Evolutionary conservation across 1,140 invertebrate genomes (phyloP).

Genomic region (Anastrepha obliqua): DNA sequence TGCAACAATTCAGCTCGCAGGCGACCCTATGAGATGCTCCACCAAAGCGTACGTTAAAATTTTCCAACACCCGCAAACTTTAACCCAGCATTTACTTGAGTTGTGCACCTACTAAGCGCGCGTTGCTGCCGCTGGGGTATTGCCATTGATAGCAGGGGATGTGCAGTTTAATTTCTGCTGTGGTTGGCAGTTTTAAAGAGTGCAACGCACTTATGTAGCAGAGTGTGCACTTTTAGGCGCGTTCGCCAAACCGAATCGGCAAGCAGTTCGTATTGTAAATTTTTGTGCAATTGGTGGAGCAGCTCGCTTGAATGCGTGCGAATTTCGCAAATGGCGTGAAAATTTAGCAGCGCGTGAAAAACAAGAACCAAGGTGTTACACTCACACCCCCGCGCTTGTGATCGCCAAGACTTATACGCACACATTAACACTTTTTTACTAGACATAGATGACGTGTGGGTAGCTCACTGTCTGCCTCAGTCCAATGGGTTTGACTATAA

Average conservation of each 20-base stretch:
- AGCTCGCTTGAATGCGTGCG: constrained; percentile 29
- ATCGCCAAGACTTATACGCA: not conserved
- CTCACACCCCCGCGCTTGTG: not conserved
- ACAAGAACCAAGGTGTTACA: not conserved
- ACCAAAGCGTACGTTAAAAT: not conserved
- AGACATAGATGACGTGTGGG: not conserved
- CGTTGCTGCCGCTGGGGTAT: not conserved
- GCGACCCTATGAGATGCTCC: not conserved
- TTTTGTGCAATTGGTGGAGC: not conserved
- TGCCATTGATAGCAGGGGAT: no score
- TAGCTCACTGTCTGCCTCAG: not conserved
- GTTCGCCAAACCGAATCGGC: not conserved
- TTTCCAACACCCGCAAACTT: not conserved
- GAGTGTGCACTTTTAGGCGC: constrained; percentile 10
- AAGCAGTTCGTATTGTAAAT: not conserved
- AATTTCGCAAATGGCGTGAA: constrained; percentile 33
- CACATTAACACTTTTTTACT: not conserved
- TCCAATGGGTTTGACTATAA: not conserved
- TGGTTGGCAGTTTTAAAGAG: not conserved
- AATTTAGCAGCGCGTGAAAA: constrained; percentile 37
- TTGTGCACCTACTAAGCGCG: not conserved
- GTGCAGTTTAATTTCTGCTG: constrained; percentile 5
- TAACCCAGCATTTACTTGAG: not conserved
- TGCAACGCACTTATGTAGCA: constrained; percentile 13
- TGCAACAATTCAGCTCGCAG: constrained; percentile 13